A percentile compares a stretch with the other conserved stretches of the same genome.
Conservation (phyloP, 1,140 invertebrate species). For the Lepidurus packardi region DNA sequence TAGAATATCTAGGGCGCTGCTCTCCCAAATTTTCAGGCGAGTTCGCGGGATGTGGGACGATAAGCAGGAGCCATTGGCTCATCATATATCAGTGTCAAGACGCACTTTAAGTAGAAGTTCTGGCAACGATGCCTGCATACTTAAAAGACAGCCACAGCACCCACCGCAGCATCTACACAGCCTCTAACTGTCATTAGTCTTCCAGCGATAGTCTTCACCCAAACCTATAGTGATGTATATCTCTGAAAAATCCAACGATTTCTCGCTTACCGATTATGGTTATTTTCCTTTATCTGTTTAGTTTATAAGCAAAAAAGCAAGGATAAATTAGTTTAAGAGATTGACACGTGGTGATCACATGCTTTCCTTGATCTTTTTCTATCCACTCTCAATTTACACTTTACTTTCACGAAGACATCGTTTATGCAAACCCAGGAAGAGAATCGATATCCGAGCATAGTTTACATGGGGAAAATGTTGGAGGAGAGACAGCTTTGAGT, state of each 20-base stretch:
- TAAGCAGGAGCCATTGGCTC: conserved; percentile 2
- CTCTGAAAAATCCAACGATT: neutral
- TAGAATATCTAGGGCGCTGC: neutral
- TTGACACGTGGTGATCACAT: neutral
- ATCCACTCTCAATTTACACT: neutral
- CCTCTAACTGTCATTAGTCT: conserved; percentile 8
- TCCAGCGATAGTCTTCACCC: neutral
- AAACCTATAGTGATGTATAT: neutral
- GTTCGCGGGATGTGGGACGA: neutral
- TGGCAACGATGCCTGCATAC: conserved; percentile 20
- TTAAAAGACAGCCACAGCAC: conserved; percentile 14
- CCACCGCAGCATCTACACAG: neutral
- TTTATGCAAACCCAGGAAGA: no score
- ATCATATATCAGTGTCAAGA: conserved; percentile 14
- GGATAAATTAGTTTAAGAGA: neutral
- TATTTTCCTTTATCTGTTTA: neutral
- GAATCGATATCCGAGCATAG: no score
- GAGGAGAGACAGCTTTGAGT: no score
- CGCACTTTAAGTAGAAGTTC: conserved; percentile 21
- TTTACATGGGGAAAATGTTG: no score
- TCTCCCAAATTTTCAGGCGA: neutral
- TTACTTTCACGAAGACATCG: neutral
- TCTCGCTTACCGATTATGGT: neutral
- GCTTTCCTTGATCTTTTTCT: neutral
- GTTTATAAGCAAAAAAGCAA: neutral